Evolutionary conservation across 2,888 invertebrate species (phyloP).

Genomic region (Oligia latruncula): DNA sequence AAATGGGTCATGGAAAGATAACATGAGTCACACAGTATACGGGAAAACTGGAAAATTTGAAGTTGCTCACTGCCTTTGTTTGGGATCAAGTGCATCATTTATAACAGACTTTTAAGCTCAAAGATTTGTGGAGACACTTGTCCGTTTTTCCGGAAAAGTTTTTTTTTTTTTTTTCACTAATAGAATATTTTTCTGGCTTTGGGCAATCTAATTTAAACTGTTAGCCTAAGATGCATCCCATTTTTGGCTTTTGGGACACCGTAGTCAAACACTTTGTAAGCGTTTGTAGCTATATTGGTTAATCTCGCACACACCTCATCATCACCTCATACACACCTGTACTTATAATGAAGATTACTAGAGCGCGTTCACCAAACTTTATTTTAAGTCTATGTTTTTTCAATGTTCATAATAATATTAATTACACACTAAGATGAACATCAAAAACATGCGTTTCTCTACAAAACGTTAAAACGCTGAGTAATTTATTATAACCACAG

Average conservation of each 20-base stretch:
- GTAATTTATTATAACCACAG: slow-evolving; percentile 18
- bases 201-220: neutral
- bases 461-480: slow-evolving; percentile 8
- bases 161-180: neutral
- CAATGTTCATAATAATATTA: neutral
- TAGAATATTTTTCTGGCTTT: neutral
- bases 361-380: neutral
- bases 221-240: neutral
- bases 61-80: neutral
- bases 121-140: no score
- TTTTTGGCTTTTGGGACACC: neutral
- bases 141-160: no score
- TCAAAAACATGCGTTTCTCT: slow-evolving; percentile 15
- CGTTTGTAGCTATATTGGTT: neutral
- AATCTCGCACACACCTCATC: neutral
- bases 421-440: slow-evolving; percentile 24
- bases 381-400: neutral
- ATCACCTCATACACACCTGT: neutral
- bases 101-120: neutral
- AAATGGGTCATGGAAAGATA: slow-evolving; percentile 37
- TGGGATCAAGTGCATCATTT: neutral
- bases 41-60: neutral
- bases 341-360: neutral
- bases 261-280: neutral
- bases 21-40: neutral